Base-by-base conservation (phyloP, 2,113 vertebrate species). In the Zosterops lateralis region DNA sequence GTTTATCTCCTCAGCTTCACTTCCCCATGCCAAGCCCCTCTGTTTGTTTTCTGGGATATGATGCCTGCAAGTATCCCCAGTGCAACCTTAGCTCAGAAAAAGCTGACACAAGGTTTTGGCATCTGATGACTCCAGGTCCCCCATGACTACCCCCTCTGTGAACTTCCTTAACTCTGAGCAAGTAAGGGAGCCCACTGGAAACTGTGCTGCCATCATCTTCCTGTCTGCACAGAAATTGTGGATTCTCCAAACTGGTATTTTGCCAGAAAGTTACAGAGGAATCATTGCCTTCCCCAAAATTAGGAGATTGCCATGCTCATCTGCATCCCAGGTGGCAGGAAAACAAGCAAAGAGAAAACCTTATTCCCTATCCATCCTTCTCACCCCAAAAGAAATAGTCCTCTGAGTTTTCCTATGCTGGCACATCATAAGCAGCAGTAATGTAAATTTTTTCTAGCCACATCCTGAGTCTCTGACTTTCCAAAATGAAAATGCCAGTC, bases 401-500 rank as follows among this genome's bases (percentile, higher is more conserved):
- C 5, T 38, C 20, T 71, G 25, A 1, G 0, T 84, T 90, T 61
- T 47, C 26, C 42, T 51, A 25, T 9, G 2, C 31, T 75, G 65
- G 26, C 16, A 47, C 25, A 26, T 29, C 28, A 40, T 17, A 51
- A 84, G 38, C 29, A 60, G 10, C 28, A 62, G 15, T 22, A 31
- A 6, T 25, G 14, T 21, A 15, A 10, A 24, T 51, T 42, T 50
- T 56, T 92, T 71, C 56, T 62, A 44, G 32, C 21, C 62, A 19
- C 22, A 38, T 32, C 40, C 51, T 70, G 14, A 73, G 7, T 32
- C 38, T 58, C 58, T 70, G 54, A 73, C 31, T 72, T 83, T 64
- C 10, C 25, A 72, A 25, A 17, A 7, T 0, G 0, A 86, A 83
- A 60, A 68, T 2, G 1, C 9, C 54, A 36, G n/a, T 4, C 0